Evolutionary conservation across 2,113 vertebrate genomes (phyloP), one percentile per base, ranked within the genome.

Genomic region (Bambusicola thoracicus): DNA sequence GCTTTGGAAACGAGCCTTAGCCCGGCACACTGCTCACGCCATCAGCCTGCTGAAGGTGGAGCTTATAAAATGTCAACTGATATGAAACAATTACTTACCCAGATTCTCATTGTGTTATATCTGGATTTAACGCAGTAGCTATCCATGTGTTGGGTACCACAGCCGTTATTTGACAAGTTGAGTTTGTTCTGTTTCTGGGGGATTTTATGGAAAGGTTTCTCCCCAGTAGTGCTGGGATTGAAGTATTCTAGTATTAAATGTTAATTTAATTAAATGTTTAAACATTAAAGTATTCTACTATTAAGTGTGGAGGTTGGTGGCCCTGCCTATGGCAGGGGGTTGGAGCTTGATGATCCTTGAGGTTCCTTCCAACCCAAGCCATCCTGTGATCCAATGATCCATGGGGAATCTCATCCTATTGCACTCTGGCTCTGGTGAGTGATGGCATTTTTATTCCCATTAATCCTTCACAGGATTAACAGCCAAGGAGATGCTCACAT

Each of bases 1-100:
- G 53, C 78, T 63, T 14, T 16, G 40, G 66, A 53, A 81, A 46
- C 0, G 0, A 10, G 48, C 1, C 61, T 51, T 18, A 1, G 5
- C 48, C 53, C 7, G 0, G 27, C n/a, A 21, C 3, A 0, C 19
- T 32, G 59, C 61, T 63, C 84, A 17, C 43, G 0, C 27, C 11
- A 0, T 1, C 8, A 10, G 27, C 6, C 43, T 74, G 7, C 17
- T 17, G 55, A 24, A 81, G 6, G 21, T 15, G 30, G 15, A 8
- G 6, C 36, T 55, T 55, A 16, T 22, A 8, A 74, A 86, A 24
- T 2, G 44, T 16, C 2, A 70, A 24, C 3, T 4, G 0, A 46
- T 18, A 25, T 11, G 22, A 38, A 69, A 10, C 8, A 66, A 2
- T 14, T 1, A 55, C 38, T 40, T 44, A 59, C 17, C 34, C 24